Evolutionary conservation across 2,888 invertebrate species (phyloP).

Genomic region (Tenthredo distinguenda): DNA sequence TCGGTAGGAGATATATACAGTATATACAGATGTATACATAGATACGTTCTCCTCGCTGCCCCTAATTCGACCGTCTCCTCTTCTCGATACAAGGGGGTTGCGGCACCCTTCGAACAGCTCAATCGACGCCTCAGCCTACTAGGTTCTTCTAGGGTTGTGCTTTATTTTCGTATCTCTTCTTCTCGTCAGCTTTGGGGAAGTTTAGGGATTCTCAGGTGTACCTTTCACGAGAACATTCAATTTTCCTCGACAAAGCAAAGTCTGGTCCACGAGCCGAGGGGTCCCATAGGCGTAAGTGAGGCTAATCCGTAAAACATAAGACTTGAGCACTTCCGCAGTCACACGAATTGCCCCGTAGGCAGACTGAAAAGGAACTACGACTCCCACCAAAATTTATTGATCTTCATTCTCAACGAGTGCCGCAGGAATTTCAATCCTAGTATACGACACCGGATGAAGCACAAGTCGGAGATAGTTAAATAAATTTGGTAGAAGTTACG

Average conservation of each 20-base stretch:
- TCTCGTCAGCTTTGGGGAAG: neutral
- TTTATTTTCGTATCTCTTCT: neutral
- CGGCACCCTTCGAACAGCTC: constrained; percentile 6
- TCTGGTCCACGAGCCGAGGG: neutral
- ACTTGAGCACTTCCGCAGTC: neutral
- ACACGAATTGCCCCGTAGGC: neutral
- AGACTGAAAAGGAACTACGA: neutral
- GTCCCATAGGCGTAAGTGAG: neutral
- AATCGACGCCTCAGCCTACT: constrained; percentile 19
- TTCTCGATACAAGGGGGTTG: neutral
- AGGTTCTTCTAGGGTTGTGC: neutral
- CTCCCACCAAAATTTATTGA: neutral
- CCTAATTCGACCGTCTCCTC: neutral
- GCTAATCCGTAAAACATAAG: constrained; percentile 12
- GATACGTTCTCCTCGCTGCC: neutral
- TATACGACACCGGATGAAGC: neutral
- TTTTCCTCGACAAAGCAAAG: constrained; percentile 12
- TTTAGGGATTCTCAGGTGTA: constrained; percentile 28
- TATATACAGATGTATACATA: neutral
- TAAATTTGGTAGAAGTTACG: neutral
- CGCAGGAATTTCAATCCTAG: neutral
- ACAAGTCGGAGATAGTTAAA: neutral
- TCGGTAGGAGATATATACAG: neutral
- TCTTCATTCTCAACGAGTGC: neutral
- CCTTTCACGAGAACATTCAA: constrained; percentile 32